phyloP scores from a whole-genome alignment of 2,888 invertebrate species.

The Chymomyza caudatula region DNA sequence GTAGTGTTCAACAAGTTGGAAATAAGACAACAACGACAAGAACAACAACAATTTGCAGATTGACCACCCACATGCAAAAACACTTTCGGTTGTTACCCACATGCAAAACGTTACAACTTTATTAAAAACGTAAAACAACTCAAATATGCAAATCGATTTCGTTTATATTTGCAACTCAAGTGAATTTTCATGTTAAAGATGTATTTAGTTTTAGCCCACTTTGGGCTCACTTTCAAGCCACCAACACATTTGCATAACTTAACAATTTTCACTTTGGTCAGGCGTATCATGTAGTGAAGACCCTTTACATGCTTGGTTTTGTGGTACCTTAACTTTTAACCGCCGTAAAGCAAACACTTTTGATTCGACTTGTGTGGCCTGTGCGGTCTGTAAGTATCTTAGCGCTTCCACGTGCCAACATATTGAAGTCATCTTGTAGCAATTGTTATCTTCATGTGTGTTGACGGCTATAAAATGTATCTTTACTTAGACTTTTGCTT shows the following conservation, averaged over 20 bases:
- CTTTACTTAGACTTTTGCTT: not conserved
- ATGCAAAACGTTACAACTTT: not conserved
- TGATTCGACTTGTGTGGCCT: not conserved
- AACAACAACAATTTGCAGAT: constrained; percentile 3
- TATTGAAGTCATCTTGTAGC: not conserved
- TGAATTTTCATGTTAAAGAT: not conserved
- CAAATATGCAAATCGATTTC: not conserved
- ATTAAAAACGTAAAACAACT: not conserved
- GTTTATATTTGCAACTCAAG: not conserved
- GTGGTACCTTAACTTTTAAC: not conserved
- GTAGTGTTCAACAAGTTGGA: constrained; percentile 47
- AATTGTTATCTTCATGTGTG: not conserved
- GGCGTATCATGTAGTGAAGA: not conserved
- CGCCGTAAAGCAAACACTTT: not conserved
- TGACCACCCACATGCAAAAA: constrained; percentile 34
- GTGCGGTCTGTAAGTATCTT: not conserved
- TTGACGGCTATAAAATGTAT: not conserved
- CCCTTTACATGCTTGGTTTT: not conserved
- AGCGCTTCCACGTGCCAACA: not conserved
- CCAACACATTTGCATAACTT: not conserved
- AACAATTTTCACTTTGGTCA: not conserved
- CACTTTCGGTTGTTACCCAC: not conserved
- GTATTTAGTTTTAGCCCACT: not conserved
- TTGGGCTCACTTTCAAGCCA: not conserved
- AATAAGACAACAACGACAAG: too few relatives aligned